These are phyloP conservation scores for Pammene fasciana DNA, from an alignment of 2,888 invertebrate genomes.

Conservation along the genomic window DNA sequence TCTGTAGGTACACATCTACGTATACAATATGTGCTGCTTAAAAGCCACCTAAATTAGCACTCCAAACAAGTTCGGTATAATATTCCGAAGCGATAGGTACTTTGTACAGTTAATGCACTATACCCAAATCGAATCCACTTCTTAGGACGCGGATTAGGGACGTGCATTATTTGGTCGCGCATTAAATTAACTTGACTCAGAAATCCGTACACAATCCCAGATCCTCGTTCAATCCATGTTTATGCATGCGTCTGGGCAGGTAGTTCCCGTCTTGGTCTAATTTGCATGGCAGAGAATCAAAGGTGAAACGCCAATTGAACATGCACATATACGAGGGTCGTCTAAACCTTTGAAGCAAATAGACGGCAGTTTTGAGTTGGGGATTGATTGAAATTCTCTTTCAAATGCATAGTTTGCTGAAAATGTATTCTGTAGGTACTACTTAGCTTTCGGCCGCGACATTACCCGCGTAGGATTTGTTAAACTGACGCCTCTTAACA, in stretches of 20 bases:
- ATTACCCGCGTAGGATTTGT: no score
- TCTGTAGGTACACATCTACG: not conserved
- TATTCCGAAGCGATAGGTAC: no score
- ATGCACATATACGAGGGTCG: not conserved
- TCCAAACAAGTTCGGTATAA: no score
- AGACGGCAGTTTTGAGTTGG: not conserved
- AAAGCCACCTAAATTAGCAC: no score
- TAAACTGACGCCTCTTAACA: no score
- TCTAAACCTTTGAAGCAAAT: constrained; percentile 18
- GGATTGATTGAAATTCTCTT: constrained; percentile 11
- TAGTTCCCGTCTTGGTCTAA: constrained; percentile 8
- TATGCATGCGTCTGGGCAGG: constrained; percentile 7
- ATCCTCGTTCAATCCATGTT: not conserved
- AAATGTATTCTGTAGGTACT: no score
- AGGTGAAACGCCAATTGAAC: constrained; percentile 28
- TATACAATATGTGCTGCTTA: not conserved
- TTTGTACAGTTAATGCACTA: no score
- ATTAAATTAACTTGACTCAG: no score
- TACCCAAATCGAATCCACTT: no score
- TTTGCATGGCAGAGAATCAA: constrained; percentile 36
- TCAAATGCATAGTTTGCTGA: not conserved
- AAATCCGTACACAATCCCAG: not conserved
- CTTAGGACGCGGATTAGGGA: no score
- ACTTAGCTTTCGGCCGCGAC: no score
- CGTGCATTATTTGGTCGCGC: no score